phyloP scores from a whole-genome alignment of 2,113 vertebrate species.

The Podarcis raffonei region DNA sequence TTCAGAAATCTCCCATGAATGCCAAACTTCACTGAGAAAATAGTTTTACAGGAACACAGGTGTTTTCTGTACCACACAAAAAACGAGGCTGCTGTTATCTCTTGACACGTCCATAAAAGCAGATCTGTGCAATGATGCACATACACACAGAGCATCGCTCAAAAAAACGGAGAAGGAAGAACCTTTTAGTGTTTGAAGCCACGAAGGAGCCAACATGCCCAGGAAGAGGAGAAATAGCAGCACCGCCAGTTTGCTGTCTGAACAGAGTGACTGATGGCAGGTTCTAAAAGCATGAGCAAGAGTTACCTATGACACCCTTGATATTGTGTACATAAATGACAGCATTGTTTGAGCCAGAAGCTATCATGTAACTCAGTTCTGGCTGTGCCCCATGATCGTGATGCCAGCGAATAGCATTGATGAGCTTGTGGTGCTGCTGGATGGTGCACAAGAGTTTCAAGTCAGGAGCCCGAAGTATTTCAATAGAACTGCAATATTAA shows the following conservation, averaged over 20 bases:
- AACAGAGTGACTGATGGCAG: background rate
- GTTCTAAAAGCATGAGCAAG: constrained; percentile 19
- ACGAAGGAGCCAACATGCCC: background rate
- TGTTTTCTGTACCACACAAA: background rate
- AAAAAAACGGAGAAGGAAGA: background rate
- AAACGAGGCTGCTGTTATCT: background rate
- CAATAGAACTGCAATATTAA: constrained; percentile 83
- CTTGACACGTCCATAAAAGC: background rate
- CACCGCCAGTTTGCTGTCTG: background rate
- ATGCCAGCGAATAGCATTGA: constrained; percentile 91
- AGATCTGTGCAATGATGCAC: background rate
- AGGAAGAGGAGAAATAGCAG: background rate
- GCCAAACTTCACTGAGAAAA: background rate
- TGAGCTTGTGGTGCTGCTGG: constrained; percentile 96
- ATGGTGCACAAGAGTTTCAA: constrained; percentile 88
- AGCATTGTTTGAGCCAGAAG: constrained; percentile 93
- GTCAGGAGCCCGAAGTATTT: constrained; percentile 84
- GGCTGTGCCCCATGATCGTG: constrained; percentile 79
- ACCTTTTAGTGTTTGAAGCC: background rate
- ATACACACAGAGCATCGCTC: no score
- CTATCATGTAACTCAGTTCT: constrained; percentile 83
- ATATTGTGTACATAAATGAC: constrained; percentile 90
- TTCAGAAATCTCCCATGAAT: background rate
- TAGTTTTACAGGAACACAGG: background rate
- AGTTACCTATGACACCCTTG: constrained; percentile 78